Evolutionary conservation across 2,888 invertebrate genomes (phyloP), one percentile per base, ranked within the genome.

Genomic region (Pollenia amentaria): DNA sequence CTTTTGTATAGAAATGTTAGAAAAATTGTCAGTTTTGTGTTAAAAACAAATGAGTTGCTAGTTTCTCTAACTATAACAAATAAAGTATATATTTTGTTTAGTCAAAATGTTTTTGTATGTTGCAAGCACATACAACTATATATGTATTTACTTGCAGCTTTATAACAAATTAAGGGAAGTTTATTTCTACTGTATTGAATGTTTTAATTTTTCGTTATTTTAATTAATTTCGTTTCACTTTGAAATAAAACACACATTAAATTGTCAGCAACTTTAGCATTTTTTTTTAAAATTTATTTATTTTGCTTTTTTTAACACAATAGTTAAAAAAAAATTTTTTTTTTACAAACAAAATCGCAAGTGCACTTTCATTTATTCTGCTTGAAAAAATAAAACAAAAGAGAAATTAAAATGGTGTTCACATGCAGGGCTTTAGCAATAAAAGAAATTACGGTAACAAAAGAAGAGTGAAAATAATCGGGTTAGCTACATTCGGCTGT

Each of bases 1-100:
- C 29, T 18, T 55, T 29, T 67, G 1, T 60, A 16, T 18, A 62
- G 48, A 60, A 46, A 62, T 8, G 3, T 44, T 60, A 18, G 38
- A 29, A 60, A 60, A 12, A 40, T 29, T 62, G 60, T 48, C 48
- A 62, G 62, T 8, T 57, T 70, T 46, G 21, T 55, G 4, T 72
- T 44, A 14, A 29, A 21, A 29, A 53, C 53, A 65, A 55, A 65
- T 44, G 46, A 55, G 46, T 55, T 77, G 40, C 46, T 55, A 55
- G 29, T 55, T 21, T n/a, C 6, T 16, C 1, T 16, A 29, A 29
- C 29, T 29, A 29, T n/a, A 29, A 46, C 12, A 55, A 60, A 73
- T 11, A 44, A 44, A 29, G 4, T 42, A 40, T 42, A 40, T 21
- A 48, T 10, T n/a, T 65, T 9, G n/a, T 40, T 40, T 9, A 9